A percentile compares a stretch with the other conserved stretches of the same genome.
phyloP scores from a whole-genome alignment of 1,140 invertebrate genomes.

The Pantala flavescens region DNA sequence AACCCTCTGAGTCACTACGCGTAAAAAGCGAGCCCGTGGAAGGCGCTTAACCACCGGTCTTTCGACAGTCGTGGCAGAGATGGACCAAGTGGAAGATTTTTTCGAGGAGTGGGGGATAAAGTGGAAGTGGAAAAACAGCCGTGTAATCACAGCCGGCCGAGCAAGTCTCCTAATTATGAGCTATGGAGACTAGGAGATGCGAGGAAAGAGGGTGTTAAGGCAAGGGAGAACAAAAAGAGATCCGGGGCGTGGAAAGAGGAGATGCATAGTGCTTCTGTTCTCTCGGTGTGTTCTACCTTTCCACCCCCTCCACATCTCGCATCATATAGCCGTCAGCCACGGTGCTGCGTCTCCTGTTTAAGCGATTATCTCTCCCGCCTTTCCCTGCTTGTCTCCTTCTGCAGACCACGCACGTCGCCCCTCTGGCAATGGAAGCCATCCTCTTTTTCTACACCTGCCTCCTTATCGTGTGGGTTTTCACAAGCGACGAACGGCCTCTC shows the following conservation, averaged over 20 bases:
- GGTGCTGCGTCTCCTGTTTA: neutral
- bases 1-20: neutral
- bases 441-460: neutral
- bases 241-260: neutral
- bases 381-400: neutral
- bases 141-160: neutral
- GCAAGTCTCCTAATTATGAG: slow-evolving; percentile 2
- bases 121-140: neutral
- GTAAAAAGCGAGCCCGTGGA: neutral
- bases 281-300: neutral
- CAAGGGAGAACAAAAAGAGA: neutral
- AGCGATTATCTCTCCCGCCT: neutral
- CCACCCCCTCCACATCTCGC: neutral
- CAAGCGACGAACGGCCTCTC: neutral
- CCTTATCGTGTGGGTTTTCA: slow-evolving; percentile 5
- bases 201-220: neutral
- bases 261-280: neutral
- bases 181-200: neutral
- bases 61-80: neutral
- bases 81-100: neutral
- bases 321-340: slow-evolving; percentile 7
- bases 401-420: neutral
- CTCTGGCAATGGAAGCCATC: neutral
- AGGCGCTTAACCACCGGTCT: neutral
- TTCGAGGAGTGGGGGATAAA: neutral